A percentile compares a stretch with the other conserved stretches of the same genome.
Conservation (phyloP, 37 sponge, comb jelly and placozoan species). For the Petrosia ficiformis region DNA sequence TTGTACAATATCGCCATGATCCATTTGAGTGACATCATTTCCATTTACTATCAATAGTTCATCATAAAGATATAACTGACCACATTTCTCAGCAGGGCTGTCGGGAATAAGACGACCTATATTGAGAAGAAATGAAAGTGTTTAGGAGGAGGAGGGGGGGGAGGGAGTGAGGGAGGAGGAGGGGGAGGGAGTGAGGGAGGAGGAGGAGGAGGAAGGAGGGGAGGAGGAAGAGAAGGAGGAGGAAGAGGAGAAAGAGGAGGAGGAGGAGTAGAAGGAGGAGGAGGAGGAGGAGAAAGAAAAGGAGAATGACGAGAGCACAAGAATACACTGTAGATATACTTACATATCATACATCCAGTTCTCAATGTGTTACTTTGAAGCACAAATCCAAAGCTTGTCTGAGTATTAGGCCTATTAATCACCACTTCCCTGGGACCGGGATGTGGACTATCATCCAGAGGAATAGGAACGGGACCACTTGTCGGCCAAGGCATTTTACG, state of each 20-base stretch:
- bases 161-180: too few species aligned
- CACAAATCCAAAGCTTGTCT: conserved; percentile 91
- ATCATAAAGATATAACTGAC: conserved; percentile 74
- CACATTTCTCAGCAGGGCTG: conserved; percentile 81
- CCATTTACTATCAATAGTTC: conserved; percentile 86
- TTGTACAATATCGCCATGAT: conserved; percentile 78
- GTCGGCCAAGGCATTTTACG: conserved; percentile 10
- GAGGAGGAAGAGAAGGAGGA: conserved; percentile 25
- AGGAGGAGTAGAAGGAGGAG: too few species aligned
- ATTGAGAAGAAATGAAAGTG: too few species aligned
- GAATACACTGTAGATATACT: neutral
- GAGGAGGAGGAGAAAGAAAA: conserved; percentile 19
- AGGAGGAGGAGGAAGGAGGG: neutral
- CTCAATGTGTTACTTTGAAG: conserved; percentile 80
- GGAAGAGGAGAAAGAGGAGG: conserved; percentile 20
- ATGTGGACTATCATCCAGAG: neutral
- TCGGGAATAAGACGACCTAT: conserved; percentile 86
- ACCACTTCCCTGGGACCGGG: conserved; percentile 49
- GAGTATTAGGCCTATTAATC: conserved; percentile 48
- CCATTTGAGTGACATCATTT: conserved; percentile 78
- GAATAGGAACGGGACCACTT: neutral
- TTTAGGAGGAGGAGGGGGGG: too few species aligned
- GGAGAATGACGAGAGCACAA: neutral
- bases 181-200: too few species aligned
- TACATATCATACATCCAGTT: conserved; percentile 66